phyloP scores from a whole-genome alignment of 2,113 vertebrate genomes.

The Marcusenius ussheri region DNA sequence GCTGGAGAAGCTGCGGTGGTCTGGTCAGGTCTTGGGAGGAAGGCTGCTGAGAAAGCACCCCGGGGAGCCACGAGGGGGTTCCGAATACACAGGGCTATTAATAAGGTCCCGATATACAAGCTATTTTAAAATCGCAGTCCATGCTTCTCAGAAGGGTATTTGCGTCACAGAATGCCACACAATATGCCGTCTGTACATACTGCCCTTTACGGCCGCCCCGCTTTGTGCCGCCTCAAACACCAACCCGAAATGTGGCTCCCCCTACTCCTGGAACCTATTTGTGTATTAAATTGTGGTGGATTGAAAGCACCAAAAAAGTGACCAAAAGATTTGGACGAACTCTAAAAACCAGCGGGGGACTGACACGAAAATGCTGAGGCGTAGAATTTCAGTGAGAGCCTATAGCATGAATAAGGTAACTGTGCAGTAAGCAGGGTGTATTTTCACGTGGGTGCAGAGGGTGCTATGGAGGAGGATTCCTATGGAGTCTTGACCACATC shows the following conservation, averaged over 20 bases:
- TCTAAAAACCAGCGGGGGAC: not conserved
- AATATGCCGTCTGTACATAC: not conserved
- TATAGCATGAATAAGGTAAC: not conserved
- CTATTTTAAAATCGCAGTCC: constrained; percentile 17
- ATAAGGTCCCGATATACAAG: constrained; percentile 1
- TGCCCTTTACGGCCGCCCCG: not conserved
- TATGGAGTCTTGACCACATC: not conserved
- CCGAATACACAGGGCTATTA: constrained; percentile 9
- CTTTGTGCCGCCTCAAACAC: not conserved
- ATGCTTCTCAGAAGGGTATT: constrained; percentile 27
- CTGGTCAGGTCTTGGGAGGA: not conserved
- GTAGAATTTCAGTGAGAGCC: not conserved
- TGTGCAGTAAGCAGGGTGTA: not conserved
- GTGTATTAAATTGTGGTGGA: not conserved
- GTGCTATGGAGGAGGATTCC: not conserved
- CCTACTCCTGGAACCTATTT: not conserved
- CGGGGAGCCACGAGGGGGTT: not conserved
- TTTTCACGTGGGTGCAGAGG: not conserved
- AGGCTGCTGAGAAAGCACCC: not conserved
- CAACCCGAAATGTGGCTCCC: not conserved
- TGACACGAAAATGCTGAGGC: not conserved
- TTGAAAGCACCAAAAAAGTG: not conserved
- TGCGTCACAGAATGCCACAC: constrained; percentile 10
- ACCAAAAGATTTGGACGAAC: not conserved
- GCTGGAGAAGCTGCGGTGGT: not conserved